Base-by-base conservation (phyloP, 1,140 invertebrate genomes). In the Steinernema khuongi region DNA sequence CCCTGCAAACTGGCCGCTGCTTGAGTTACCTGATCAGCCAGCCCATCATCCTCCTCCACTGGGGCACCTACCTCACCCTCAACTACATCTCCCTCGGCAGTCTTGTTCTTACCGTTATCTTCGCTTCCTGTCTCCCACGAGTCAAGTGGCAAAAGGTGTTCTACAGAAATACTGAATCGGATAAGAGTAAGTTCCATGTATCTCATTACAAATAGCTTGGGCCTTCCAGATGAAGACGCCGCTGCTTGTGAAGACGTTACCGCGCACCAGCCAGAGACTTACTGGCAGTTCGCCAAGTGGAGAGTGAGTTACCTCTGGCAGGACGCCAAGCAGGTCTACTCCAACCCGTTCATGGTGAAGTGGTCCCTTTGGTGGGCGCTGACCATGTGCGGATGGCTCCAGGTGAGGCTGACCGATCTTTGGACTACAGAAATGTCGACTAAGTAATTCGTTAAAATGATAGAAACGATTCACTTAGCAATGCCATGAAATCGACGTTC, bases 301-400 rank as follows among this genome's bases (percentile, higher is more conserved):
- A 32, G 72, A 30, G 44, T 77, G 22, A 22, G 29, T 19, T 71
- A 73, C 18, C 83, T 93, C 60, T 91, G 89, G 89, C 83, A 86
- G 18, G 92, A 94, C 85, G 90, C 92, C 66, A 85, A 89, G 50
- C 83, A 88, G 31, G 90, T 92, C 26, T 94, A 92, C 85, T 88
- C 89, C 0, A 90, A 92, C 83, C 80, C 82, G 0, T 90, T 90
- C 67, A 89, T 93, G 2, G 31, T 93, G 0, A 92, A 92, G 81
- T 95, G 93, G 93, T 93, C 92, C 0, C 81, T 92, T n/a, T 93
- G 93, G 90, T 94, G 92, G 89, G 90, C 92, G 0, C 87, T 86
- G 26, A 89, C 91, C 0, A 89, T 91, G 14, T 92, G 92, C 78
- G 91, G 92, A 11, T 93, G 91, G 87, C 89, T 91, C n/a, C 92